Conservation (phyloP, 2,797 vertebrate species). For the Pseudotriccus pelzelni region DNA sequence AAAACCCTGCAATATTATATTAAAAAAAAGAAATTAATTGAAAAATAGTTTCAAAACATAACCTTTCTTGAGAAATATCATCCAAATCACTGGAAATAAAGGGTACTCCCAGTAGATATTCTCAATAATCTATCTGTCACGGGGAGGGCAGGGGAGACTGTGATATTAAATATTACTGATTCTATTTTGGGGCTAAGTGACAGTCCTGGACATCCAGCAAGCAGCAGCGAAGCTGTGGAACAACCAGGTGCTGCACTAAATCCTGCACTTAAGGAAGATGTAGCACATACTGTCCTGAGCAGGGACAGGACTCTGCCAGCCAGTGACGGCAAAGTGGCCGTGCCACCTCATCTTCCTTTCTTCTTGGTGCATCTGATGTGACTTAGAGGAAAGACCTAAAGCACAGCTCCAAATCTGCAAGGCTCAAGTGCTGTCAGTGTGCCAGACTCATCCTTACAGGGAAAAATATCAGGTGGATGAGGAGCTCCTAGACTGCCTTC, state of each 20-base stretch:
- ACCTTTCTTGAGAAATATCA: background rate
- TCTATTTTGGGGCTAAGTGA: background rate
- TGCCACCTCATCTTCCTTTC: background rate
- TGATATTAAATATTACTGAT: background rate
- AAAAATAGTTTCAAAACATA: background rate
- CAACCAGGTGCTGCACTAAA: background rate
- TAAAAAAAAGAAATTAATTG: background rate
- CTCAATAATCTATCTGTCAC: background rate
- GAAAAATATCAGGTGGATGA: background rate
- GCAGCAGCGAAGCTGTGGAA: background rate
- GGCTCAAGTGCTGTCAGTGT: background rate
- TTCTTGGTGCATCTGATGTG: background rate
- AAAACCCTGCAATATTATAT: background rate
- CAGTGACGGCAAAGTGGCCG: background rate
- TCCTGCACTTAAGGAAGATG: background rate
- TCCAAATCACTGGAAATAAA: background rate
- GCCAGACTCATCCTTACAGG: background rate
- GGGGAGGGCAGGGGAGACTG: background rate
- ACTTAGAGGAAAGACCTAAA: background rate
- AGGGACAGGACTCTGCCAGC: background rate
- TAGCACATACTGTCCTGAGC: background rate
- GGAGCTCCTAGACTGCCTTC: background rate
- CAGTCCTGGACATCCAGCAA: background rate
- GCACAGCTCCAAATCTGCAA: background rate
- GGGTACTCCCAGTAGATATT: background rate